Conservation (phyloP, 2,797 vertebrate species). For the Echiichthys vipera region DNA sequence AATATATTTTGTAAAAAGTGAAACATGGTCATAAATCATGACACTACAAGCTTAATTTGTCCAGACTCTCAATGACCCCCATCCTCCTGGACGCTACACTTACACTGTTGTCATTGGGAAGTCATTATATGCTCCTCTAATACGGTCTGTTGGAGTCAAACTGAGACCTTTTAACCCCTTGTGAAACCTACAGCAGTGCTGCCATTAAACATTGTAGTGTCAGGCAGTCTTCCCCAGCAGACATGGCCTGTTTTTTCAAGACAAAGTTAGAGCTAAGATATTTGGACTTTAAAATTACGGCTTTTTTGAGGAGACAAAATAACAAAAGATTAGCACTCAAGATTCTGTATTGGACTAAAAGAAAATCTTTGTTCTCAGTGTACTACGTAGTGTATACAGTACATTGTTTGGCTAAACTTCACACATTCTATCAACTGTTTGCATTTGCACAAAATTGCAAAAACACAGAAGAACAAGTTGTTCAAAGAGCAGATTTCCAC, state of each 20-base stretch:
- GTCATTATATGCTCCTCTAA: constrained; percentile 51
- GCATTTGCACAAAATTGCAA: constrained; percentile 1
- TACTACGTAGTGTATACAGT: too few relatives aligned
- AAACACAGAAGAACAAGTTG: not conserved
- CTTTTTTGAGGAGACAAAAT: not conserved
- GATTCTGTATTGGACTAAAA: not conserved
- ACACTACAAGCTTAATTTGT: constrained; percentile 3
- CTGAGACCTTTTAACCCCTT: constrained; percentile 32
- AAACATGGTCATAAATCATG: not conserved
- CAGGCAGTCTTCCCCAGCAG: constrained; percentile 8
- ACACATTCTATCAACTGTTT: not conserved
- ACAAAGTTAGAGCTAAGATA: not conserved
- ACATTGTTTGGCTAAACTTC: not conserved
- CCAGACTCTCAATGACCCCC: constrained; percentile 10
- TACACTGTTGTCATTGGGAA: constrained; percentile 57
- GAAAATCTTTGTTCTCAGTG: not conserved
- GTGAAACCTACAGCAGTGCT: constrained; percentile 41
- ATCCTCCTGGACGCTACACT: constrained; percentile 15
- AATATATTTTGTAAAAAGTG: not conserved
- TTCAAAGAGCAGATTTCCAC: constrained; percentile 24
- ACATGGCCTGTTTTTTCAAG: constrained; percentile 10
- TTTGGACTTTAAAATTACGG: not conserved
- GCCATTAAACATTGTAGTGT: not conserved
- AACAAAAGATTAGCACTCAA: not conserved
- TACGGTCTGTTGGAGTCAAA: constrained; percentile 44